Evolutionary conservation across 2,888 invertebrate species (phyloP).

Genomic region (Caenorhabditis macrosperma): DNA sequence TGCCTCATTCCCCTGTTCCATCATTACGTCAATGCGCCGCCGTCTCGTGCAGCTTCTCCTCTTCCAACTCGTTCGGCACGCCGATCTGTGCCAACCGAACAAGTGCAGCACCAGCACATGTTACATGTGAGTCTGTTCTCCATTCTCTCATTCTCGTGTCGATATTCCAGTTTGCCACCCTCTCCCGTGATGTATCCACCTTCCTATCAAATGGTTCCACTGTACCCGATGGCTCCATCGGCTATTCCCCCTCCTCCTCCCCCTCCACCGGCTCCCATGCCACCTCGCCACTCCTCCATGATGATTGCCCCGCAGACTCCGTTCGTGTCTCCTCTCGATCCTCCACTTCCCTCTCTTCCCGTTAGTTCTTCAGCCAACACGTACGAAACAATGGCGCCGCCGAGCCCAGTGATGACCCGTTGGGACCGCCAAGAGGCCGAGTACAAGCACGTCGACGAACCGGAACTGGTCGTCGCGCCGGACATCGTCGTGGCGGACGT

Average conservation of each 20-base stretch:
- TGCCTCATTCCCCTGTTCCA: not conserved
- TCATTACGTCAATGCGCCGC: not conserved
- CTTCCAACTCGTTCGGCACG: not conserved
- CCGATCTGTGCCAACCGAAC: slow-evolving; percentile 15
- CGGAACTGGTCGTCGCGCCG: slow-evolving; percentile 16
- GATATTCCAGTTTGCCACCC: slow-evolving; percentile 26
- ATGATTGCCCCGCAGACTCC: slow-evolving; percentile 17
- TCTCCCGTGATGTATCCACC: slow-evolving; percentile 27
- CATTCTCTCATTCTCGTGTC: no score
- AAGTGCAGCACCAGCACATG: slow-evolving; percentile 25
- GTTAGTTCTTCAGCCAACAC: slow-evolving; percentile 1
- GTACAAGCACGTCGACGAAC: slow-evolving; percentile 36
- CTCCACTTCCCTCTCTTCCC: not conserved
- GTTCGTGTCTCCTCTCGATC: not conserved
- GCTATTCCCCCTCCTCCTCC: slow-evolving; percentile 23
- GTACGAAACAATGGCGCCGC: not conserved
- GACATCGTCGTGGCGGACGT: slow-evolving; percentile 36
- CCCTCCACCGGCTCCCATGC: not conserved
- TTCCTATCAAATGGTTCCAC: slow-evolving; percentile 23
- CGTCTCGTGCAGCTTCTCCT: not conserved
- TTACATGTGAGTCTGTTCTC: slow-evolving; percentile 24
- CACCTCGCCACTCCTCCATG: not conserved
- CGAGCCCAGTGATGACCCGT: not conserved
- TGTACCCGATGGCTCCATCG: not conserved
- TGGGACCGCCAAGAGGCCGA: slow-evolving; percentile 46